Percentiles rank a stretch among this genome's conserved stretches.
phyloP scores from a whole-genome alignment of 2,888 invertebrate species.

The Plemyria rubiginata region DNA sequence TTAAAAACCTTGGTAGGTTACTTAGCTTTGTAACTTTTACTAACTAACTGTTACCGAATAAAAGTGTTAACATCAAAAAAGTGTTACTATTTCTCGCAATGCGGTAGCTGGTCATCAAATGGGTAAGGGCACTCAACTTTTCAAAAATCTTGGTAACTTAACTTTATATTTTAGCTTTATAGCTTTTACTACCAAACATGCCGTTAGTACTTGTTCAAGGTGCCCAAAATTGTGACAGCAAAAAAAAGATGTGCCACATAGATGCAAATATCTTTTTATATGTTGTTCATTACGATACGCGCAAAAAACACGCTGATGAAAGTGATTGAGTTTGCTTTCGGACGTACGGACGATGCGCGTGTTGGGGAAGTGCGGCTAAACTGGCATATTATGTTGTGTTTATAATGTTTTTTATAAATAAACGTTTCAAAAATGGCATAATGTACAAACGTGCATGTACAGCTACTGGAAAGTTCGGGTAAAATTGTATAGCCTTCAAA shows the following conservation, averaged over 20 bases:
- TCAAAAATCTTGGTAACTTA: slow-evolving; percentile 1
- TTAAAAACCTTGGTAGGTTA: no score
- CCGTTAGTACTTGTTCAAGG: slow-evolving; percentile 53
- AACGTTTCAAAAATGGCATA: no score
- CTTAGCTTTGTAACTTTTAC: no score
- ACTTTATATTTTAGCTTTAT: neutral
- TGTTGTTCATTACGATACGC: slow-evolving; percentile 68
- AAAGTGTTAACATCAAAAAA: no score
- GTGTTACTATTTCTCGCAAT: no score
- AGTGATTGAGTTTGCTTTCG: slow-evolving; percentile 78
- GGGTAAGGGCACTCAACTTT: no score
- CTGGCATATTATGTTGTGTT: neutral
- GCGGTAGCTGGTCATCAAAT: no score
- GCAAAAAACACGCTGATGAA: slow-evolving; percentile 71
- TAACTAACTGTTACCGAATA: no score
- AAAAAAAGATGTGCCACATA: slow-evolving; percentile 79
- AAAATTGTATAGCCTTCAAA: no score
- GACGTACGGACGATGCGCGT: slow-evolving; percentile 31
- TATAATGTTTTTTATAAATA: no score
- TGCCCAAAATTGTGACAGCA: slow-evolving; percentile 61
- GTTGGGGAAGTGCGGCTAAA: slow-evolving; percentile 4
- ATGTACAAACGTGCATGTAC: no score
- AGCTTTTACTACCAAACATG: slow-evolving; percentile 46
- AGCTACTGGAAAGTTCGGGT: no score
- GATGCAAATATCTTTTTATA: slow-evolving; percentile 78